Base-by-base conservation (phyloP, 1,140 invertebrate species). In the Trichonephila clavipes region DNA sequence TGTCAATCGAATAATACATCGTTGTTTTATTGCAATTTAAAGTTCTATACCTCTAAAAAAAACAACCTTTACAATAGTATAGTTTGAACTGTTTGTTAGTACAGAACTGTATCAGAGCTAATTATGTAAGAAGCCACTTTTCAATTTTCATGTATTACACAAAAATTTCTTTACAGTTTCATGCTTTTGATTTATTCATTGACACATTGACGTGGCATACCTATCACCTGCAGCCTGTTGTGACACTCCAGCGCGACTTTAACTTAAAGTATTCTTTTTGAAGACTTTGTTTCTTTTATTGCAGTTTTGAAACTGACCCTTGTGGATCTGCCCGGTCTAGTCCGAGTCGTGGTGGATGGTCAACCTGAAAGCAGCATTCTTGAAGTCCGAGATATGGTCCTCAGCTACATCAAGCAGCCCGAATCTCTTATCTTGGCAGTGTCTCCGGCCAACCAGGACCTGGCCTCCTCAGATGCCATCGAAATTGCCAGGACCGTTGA, bases 401-500 rank as follows among this genome's bases (percentile, higher is more conserved):
- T 98, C 96, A 98, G 98, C 95, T 99, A 98, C 96, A 99, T 99
- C 94, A 97, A 97, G 94, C 97, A 98, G 94, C 98, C 99, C 95
- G 98, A 98, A 90, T 99, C 98, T 96, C 97, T 99, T 82, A 99
- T 99, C 96, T 96, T 99, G 95, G 98, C 98, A 87, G 98, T 99
- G 19, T 99, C 98, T n/a, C 98, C 98, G 82, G 98, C 98, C 93
- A 99, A 99, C 96, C 98, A 98, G 91, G 93, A 94, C n/a, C 77
- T 99, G 96, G 98, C 98, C 72, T 99, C 98, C 95, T 99, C 98
- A 86, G 98, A 99, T 97, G 98, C 98, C 89, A 96, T 99, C 3
- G 98, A 99, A 96, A 96, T 99, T 96, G 98, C 98, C 95, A 98
- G 98, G 96, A 98, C 98, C 96, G 98, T 98, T 64, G 98, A 99